phyloP scores from a whole-genome alignment of 1,140 invertebrate species.

The Dolichoris vasculosae region DNA sequence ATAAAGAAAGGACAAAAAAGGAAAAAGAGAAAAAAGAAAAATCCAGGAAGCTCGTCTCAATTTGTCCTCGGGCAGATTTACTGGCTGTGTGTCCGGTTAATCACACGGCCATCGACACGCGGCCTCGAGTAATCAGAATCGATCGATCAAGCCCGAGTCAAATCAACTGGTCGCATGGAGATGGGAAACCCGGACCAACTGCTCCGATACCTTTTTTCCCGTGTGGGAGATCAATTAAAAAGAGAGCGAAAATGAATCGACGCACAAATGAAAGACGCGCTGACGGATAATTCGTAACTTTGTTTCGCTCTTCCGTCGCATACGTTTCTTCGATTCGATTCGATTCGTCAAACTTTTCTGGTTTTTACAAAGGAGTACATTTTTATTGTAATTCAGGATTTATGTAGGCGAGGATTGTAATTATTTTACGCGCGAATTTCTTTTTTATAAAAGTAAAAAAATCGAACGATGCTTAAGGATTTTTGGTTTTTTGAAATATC shows the following conservation, averaged over 20 bases:
- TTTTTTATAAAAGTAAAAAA: too few relatives aligned
- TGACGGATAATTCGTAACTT: background rate
- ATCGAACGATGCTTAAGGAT: too few relatives aligned
- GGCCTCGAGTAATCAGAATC: constrained; percentile 9
- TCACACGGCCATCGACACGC: constrained; percentile 29
- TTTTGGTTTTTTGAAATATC: too few relatives aligned
- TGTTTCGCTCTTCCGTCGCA: background rate
- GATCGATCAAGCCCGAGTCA: constrained; percentile 28
- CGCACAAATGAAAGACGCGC: constrained; percentile 2
- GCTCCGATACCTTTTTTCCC: background rate
- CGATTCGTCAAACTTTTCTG: background rate
- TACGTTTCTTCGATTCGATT: too few relatives aligned
- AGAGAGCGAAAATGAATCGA: background rate
- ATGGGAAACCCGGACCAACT: too few relatives aligned
- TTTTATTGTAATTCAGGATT: too few relatives aligned
- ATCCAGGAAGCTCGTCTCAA: background rate
- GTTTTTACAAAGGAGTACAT: background rate
- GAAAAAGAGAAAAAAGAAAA: background rate
- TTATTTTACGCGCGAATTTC: too few relatives aligned
- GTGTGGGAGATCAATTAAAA: constrained; percentile 14
- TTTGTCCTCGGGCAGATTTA: constrained; percentile 36
- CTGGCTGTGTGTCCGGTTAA: constrained; percentile 21
- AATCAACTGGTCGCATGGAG: background rate
- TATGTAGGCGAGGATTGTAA: too few relatives aligned
- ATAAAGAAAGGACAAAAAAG: background rate